Evolutionary conservation across 2,888 invertebrate genomes (phyloP), one percentile per base, ranked within the genome.

Genomic region (Tachina fera): DNA sequence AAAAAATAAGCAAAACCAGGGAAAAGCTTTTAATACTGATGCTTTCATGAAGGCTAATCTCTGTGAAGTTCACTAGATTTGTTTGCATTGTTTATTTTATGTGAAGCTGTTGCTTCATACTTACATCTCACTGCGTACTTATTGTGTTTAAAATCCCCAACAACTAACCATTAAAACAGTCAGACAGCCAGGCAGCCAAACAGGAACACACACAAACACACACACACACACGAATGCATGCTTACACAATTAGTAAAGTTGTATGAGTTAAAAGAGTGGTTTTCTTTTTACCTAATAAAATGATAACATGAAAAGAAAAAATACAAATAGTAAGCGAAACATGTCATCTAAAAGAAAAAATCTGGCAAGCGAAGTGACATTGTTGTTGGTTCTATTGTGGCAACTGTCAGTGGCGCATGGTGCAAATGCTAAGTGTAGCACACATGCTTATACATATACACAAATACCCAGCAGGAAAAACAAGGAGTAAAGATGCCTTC

Each of bases 31-130:
- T 92, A 91, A 92, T 92, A 92, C 92, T 91, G 91, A 90, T 92
- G 91, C 91, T 92, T 92, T 92, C 92, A 92, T 92, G 92, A 90
- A 90, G 91, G 92, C 91, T 92, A 92, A 92, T 92, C 92, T 90
- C 90, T 90, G 89, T 91, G 91, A 91, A 91, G 91, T 91, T 91
- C 91, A 91, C 91, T 91, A 91, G 90, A 91, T 91, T 91, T 90
- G 86, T 83, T 87, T 72, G 80, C 65, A 88, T 89, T 88, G 88
- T 89, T 89, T 87, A 88, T 87, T 5, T 31, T 71, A 71, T 53
- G 61, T 78, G 51, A 88, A 90, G 88, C 87, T 88, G 88, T 88
- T 87, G 71, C 65, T 76, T 76, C 53, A 65, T 65, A 65, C 45
- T 14, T 51, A 53, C 22, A 51, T 45, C 31, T 56, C 39, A 65